phyloP scores from a whole-genome alignment of 2,113 vertebrate species.

The Leptobrachium ailaonicum region DNA sequence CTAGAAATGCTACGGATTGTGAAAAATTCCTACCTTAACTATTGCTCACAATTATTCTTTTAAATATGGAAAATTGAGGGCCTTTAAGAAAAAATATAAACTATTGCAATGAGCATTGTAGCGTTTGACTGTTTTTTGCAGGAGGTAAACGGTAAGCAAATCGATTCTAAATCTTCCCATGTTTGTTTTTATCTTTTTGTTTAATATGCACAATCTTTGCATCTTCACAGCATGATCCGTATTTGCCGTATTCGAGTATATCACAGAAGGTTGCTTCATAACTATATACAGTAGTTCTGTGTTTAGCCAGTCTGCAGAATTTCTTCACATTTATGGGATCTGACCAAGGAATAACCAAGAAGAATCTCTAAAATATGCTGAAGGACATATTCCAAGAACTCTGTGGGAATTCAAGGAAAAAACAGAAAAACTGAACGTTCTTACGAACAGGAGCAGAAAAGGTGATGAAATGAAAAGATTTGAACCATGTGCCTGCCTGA shows the following conservation, averaged over 20 bases:
- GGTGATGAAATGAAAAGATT: background rate
- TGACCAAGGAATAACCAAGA: slow-evolving; percentile 25
- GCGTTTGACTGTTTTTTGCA: too few relatives aligned
- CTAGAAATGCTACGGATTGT: too few relatives aligned
- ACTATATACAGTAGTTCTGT: slow-evolving; percentile 2
- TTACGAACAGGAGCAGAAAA: background rate
- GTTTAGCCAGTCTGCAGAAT: background rate
- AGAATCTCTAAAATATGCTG: slow-evolving; percentile 32
- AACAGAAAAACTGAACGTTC: slow-evolving; percentile 13
- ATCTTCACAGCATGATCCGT: background rate
- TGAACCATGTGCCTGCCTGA: slow-evolving; percentile 23
- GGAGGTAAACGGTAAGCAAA: too few relatives aligned
- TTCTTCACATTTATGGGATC: background rate
- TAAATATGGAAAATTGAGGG: too few relatives aligned
- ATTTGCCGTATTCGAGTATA: background rate
- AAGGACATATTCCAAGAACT: slow-evolving; percentile 26
- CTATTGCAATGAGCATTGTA: too few relatives aligned
- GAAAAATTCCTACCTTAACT: too few relatives aligned
- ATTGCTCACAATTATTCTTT: too few relatives aligned
- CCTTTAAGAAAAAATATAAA: too few relatives aligned
- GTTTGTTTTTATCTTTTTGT: too few relatives aligned
- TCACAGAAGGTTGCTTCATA: background rate
- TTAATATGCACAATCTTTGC: background rate
- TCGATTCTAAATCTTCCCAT: too few relatives aligned
- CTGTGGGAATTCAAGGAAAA: slow-evolving; percentile 37